Evolutionary conservation across 1,140 invertebrate genomes (phyloP).

Genomic region (Mycetomoellerius zeteki): DNA sequence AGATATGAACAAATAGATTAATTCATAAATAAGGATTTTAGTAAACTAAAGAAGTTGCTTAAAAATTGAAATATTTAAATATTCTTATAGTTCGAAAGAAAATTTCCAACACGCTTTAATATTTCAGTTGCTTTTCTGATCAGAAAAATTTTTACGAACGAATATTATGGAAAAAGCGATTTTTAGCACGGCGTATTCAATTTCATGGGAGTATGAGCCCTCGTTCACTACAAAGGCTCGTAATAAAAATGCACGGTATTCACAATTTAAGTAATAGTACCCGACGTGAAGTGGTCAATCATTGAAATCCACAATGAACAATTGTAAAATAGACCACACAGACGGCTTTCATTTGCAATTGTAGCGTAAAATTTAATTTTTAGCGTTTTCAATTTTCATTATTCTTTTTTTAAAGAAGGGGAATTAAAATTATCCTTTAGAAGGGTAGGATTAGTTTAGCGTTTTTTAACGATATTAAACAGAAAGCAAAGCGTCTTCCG

Average conservation of each 20-base stretch:
- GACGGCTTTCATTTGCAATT: conserved; percentile 16
- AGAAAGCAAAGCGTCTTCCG: not conserved
- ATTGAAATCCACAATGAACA: conserved; percentile 33
- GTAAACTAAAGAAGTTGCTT: not conserved
- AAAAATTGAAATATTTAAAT: conserved; percentile 3
- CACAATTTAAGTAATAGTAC: conserved; percentile 54
- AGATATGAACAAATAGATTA: not conserved
- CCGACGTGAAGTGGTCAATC: conserved; percentile 32
- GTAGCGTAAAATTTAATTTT: not conserved
- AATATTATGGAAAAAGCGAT: conserved; percentile 43
- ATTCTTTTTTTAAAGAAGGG: not conserved
- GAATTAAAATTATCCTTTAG: not conserved
- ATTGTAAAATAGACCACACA: conserved; percentile 32
- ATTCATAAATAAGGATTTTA: not conserved
- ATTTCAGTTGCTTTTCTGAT: conserved; percentile 27
- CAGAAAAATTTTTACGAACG: not conserved
- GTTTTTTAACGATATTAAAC: conserved; percentile 18
- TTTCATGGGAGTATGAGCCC: conserved; percentile 33
- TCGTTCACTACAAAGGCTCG: conserved; percentile 44
- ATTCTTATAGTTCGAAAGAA: not conserved
- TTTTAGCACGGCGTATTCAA: conserved; percentile 51
- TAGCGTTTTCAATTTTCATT: not conserved
- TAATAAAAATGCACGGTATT: conserved; percentile 34
- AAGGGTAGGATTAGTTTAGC: not conserved
- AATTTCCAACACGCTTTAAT: not conserved